Percentiles rank a stretch among this genome's conserved stretches.
Evolutionary conservation across 2,113 vertebrate genomes (phyloP).

Genomic region (Camelus bactrianus): DNA sequence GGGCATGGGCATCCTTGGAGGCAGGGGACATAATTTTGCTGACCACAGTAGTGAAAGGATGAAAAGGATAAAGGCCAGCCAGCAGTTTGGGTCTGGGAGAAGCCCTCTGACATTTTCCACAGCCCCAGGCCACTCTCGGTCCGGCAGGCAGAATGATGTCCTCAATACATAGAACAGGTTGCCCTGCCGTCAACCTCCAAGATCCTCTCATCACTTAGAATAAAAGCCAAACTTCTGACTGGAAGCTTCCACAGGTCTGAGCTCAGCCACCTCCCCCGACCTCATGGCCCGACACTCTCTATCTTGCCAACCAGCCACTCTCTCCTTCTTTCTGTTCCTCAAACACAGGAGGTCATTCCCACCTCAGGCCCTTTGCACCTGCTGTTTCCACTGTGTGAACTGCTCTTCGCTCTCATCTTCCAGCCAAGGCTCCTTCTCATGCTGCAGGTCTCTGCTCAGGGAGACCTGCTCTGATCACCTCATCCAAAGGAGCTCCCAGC

Average conservation of each 20-base stretch:
- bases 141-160: background rate
- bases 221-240: background rate
- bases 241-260: background rate
- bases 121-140: background rate
- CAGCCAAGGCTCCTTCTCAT: background rate
- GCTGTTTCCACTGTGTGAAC: background rate
- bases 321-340: background rate
- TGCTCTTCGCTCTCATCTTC: background rate
- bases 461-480: rapidly evolving
- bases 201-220: background rate
- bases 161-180: background rate
- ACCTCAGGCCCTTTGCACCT: background rate
- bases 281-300: background rate
- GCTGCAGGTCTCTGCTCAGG: background rate
- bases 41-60: background rate
- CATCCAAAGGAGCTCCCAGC: background rate
- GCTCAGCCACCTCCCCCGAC: rapidly evolving
- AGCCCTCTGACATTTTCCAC: background rate
- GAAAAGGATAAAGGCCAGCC: background rate
- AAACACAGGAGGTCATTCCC: background rate
- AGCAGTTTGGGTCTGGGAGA: background rate
- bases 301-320: background rate
- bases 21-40: background rate
- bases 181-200: no score
- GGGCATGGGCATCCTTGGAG: background rate